phyloP scores from a whole-genome alignment of 2,888 invertebrate species.

The Sinelater perroti region DNA sequence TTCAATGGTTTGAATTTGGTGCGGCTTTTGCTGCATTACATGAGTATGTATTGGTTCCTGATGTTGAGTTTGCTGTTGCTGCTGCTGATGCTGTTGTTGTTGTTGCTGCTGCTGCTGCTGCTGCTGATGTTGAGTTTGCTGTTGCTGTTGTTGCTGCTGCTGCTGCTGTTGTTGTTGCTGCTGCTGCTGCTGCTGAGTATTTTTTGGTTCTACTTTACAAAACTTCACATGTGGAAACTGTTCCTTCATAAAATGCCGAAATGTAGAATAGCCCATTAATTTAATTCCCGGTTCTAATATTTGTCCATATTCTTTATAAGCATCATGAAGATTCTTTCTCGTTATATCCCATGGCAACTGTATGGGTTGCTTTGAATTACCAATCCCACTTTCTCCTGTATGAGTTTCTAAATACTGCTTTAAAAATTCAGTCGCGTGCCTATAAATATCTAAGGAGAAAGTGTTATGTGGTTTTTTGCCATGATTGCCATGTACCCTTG shows the following conservation, averaged over 20 bases:
- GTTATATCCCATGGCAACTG: slow-evolving; percentile 68
- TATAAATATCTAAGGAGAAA: slow-evolving; percentile 79
- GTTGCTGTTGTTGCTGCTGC: slow-evolving; percentile 58
- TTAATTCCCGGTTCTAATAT: slow-evolving; percentile 75
- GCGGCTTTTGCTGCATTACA: too few relatives aligned
- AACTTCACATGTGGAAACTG: slow-evolving; percentile 83
- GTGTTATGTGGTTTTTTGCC: slow-evolving; percentile 84
- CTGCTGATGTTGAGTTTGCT: slow-evolving; percentile 58
- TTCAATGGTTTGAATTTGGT: slow-evolving; percentile 61
- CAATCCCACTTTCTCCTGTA: slow-evolving; percentile 64
- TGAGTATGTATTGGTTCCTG: too few relatives aligned
- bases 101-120: slow-evolving; percentile 61
- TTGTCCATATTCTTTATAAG: slow-evolving; percentile 77
- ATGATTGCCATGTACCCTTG: slow-evolving; percentile 80
- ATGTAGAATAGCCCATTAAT: slow-evolving; percentile 82
- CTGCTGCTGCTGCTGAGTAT: slow-evolving; percentile 62
- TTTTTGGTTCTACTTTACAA: slow-evolving; percentile 68
- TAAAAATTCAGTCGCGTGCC: slow-evolving; percentile 79
- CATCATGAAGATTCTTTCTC: slow-evolving; percentile 77
- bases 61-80: too few relatives aligned
- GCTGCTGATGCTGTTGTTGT: slow-evolving; percentile 51
- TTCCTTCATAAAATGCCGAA: slow-evolving; percentile 82
- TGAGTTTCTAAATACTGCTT: slow-evolving; percentile 77
- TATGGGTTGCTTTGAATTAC: slow-evolving; percentile 64
- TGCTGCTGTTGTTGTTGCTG: slow-evolving; percentile 62